Conservation (phyloP, 2,113 vertebrate species). For the Oryzias melastigma region DNA sequence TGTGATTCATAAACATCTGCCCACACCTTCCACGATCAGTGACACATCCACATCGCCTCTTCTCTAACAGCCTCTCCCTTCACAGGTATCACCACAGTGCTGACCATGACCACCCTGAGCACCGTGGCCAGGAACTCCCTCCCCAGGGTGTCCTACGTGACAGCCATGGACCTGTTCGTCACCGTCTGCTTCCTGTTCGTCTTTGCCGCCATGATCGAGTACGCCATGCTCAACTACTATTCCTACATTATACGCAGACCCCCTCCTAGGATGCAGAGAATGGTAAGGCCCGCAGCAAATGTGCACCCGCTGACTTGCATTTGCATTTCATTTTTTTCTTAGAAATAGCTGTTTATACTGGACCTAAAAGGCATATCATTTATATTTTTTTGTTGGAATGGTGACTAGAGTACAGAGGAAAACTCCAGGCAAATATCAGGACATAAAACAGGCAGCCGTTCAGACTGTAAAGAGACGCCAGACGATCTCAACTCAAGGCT, state of each 20-base stretch:
- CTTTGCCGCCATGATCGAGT: slow-evolving; percentile 96
- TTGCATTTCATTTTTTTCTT: neutral
- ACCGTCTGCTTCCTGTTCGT: slow-evolving; percentile 97
- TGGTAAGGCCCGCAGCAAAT: slow-evolving; percentile 75
- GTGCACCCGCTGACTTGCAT: neutral
- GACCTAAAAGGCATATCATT: no score
- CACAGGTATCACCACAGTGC: slow-evolving; percentile 93
- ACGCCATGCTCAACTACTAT: slow-evolving; percentile 95
- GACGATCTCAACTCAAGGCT: no score
- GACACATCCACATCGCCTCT: neutral
- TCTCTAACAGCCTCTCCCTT: slow-evolving; percentile 1
- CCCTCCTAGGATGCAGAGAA: slow-evolving; percentile 81
- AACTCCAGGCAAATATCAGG: no score
- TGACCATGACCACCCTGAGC: slow-evolving; percentile 98
- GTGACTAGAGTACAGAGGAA: no score
- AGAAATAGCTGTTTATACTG: no score
- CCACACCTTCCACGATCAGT: neutral
- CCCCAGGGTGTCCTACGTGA: slow-evolving; percentile 94
- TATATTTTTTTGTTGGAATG: no score
- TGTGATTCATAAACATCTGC: neutral
- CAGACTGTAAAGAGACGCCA: no score
- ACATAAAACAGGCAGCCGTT: no score
- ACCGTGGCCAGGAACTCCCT: slow-evolving; percentile 93
- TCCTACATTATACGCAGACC: slow-evolving; percentile 81
- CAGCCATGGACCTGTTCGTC: slow-evolving; percentile 96